Evolutionary conservation across 2,797 vertebrate species (phyloP).

Genomic region (Cirrhinus mrigala): DNA sequence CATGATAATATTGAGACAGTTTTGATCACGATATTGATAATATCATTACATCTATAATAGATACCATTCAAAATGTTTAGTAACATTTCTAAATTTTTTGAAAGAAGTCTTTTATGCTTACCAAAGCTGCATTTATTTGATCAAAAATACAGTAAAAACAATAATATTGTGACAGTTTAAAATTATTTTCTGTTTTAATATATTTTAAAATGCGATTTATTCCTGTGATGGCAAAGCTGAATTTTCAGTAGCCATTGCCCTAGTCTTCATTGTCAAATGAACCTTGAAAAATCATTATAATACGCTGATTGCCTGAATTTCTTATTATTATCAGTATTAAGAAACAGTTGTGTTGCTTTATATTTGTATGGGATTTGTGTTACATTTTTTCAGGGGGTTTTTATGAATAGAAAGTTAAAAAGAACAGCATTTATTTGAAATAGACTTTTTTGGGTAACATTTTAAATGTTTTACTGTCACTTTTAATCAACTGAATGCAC

Average conservation of each 20-base stretch:
- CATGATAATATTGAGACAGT: no score
- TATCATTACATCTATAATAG: no score
- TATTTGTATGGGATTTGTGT: background rate
- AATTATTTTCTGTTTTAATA: background rate
- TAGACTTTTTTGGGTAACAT: background rate
- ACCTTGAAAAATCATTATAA: background rate
- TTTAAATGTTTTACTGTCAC: background rate
- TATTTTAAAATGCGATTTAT: background rate
- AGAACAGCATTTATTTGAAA: background rate
- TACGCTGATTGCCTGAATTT: background rate
- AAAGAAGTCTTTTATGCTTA: background rate
- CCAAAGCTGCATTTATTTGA: background rate
- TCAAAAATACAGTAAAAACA: background rate
- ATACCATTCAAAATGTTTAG: background rate
- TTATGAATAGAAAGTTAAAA: background rate
- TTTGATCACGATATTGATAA: no score
- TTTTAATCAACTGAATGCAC: background rate
- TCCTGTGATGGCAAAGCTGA: background rate
- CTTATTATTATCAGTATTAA: background rate
- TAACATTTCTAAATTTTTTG: background rate
- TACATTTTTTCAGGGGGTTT: background rate
- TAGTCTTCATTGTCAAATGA: background rate
- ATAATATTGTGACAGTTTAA: background rate
- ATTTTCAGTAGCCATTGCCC: background rate
- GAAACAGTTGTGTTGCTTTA: background rate